Percentiles rank a stretch among this genome's conserved stretches.
These are phyloP conservation scores for Rhipidura dahli DNA, from an alignment of 2,113 vertebrate genomes.

Conservation along the genomic window DNA sequence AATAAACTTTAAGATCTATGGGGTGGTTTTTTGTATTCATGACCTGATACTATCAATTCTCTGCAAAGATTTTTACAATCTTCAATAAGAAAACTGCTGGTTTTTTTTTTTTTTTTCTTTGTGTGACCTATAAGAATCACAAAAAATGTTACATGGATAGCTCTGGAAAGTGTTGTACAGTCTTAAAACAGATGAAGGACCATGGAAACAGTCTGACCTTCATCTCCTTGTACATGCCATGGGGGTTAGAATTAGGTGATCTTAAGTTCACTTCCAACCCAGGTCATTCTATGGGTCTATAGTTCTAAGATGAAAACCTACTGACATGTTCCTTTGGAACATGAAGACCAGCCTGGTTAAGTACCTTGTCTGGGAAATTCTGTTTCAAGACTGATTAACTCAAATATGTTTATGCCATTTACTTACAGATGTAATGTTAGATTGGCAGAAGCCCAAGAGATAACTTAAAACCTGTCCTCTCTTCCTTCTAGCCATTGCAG, in stretches of 20 bases:
- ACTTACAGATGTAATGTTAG: not conserved
- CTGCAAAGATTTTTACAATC: not conserved
- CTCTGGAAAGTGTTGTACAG: not conserved
- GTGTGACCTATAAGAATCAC: not conserved
- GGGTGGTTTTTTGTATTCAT: accelerated
- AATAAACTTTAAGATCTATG: not conserved
- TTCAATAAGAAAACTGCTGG: not conserved
- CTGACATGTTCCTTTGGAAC: not conserved
- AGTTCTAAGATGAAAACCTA: not conserved
- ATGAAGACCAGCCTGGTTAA: not conserved
- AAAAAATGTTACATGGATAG: not conserved
- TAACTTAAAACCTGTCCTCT: not conserved
- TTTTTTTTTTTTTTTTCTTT: not conserved
- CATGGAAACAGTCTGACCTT: not conserved
- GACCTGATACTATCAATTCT: not conserved
- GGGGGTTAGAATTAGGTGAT: not conserved
- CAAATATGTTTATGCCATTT: not conserved
- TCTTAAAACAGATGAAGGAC: not conserved
- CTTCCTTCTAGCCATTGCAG: not conserved
- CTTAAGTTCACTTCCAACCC: not conserved
- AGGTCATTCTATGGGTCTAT: not conserved
- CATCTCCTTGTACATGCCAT: not conserved
- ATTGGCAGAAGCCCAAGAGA: not conserved
- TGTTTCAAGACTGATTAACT: not conserved
- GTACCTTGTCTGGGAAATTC: not conserved